Evolutionary conservation across 1,140 invertebrate genomes (phyloP).

Genomic region (Trachymyrmex septentrionalis): DNA sequence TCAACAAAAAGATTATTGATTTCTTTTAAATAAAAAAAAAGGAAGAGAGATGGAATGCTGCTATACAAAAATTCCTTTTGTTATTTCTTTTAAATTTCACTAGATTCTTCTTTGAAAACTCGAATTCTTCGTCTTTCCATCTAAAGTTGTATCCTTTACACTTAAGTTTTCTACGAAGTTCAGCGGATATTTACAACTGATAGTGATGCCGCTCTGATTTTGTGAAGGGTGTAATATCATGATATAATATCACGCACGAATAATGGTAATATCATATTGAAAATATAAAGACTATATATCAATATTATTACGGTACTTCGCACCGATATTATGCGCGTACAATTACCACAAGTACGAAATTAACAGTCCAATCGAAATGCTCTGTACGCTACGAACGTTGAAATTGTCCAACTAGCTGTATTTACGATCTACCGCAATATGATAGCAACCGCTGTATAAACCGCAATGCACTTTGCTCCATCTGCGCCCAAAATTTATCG

Average conservation of each 20-base stretch:
- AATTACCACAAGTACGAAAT: constrained; percentile 45
- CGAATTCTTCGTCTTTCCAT: not conserved
- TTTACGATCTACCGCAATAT: constrained; percentile 65
- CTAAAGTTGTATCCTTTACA: constrained; percentile 1
- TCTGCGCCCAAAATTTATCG: constrained; percentile 51
- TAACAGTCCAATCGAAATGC: constrained; percentile 49
- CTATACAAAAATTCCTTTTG: not conserved
- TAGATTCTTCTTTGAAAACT: not conserved
- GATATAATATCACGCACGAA: constrained; percentile 15
- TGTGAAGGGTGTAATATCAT: not conserved
- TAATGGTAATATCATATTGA: constrained; percentile 32
- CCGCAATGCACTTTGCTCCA: constrained; percentile 47
- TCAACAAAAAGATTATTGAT: not conserved
- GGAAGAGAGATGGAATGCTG: not conserved
- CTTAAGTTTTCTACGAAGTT: not conserved
- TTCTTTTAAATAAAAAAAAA: not conserved
- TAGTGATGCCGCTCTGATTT: not conserved
- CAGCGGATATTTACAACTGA: constrained; percentile 17
- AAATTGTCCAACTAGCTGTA: constrained; percentile 54
- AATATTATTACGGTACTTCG: constrained; percentile 39
- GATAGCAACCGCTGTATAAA: constrained; percentile 40
- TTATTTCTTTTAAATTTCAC: constrained; percentile 13
- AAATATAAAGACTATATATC: constrained; percentile 37
- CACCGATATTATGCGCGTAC: constrained; percentile 20
- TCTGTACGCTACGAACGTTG: not conserved